These are phyloP conservation scores for Artibeus jamaicensis DNA, from an alignment of 2,797 vertebrate species.

Conservation along the genomic window DNA sequence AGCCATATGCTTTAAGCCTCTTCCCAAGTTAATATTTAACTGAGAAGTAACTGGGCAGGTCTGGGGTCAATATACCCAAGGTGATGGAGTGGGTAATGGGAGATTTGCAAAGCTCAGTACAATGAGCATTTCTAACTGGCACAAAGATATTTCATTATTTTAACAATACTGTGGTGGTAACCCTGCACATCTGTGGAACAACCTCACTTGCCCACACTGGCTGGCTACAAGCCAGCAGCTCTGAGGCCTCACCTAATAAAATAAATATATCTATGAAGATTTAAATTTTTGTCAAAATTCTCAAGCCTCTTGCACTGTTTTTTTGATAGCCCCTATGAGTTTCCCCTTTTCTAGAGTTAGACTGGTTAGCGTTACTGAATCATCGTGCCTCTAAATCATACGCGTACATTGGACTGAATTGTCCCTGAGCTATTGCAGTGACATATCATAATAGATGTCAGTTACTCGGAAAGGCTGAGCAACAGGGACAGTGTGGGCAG, in stretches of 20 bases:
- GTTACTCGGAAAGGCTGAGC: not conserved
- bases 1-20: rapidly evolving
- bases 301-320: not conserved
- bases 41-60: not conserved
- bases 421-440: not conserved
- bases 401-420: not conserved
- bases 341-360: not conserved
- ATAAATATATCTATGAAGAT: not conserved
- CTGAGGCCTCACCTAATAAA: not conserved
- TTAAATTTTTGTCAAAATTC: not conserved
- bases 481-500: rapidly evolving
- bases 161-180: not conserved
- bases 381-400: not conserved
- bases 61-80: not conserved
- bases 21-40: not conserved
- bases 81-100: rapidly evolving
- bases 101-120: not conserved
- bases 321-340: not conserved
- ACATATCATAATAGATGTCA: not conserved
- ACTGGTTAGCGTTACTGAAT: not conserved
- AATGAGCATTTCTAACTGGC: too few relatives aligned
- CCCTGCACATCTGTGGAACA: not conserved
- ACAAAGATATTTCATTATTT: rapidly evolving
- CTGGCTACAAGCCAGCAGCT: not conserved
- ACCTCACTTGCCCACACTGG: not conserved